Percentiles rank a stretch among this genome's conserved stretches.
Evolutionary conservation across 2,113 vertebrate genomes (phyloP).

Genomic region (Trachemys scripta): DNA sequence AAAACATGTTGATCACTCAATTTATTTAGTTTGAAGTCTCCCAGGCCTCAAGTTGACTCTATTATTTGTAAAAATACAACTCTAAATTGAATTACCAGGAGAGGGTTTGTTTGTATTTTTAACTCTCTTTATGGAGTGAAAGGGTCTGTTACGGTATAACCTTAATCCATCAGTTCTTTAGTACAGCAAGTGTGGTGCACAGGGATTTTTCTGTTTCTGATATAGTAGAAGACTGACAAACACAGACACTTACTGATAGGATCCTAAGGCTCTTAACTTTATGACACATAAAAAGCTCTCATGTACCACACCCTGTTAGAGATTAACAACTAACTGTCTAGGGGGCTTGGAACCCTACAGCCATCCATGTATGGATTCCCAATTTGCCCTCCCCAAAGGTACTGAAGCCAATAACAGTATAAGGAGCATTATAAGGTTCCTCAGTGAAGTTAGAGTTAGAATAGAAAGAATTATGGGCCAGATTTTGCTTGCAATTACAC

Average conservation of each 20-base stretch:
- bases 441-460: not conserved
- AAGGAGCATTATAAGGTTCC: slow-evolving; percentile 37
- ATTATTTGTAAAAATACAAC: not conserved
- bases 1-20: not conserved
- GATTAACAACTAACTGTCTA: not conserved
- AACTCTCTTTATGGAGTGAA: not conserved
- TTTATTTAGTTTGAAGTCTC: not conserved
- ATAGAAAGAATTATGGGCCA: not conserved
- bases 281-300: not conserved
- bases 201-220: not conserved
- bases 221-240: not conserved
- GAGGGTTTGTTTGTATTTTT: not conserved
- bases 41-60: not conserved
- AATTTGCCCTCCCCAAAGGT: slow-evolving; percentile 6
- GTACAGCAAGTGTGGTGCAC: not conserved
- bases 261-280: not conserved
- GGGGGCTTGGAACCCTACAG: not conserved
- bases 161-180: not conserved
- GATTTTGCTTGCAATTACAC: not conserved
- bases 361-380: not conserved
- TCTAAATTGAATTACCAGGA: not conserved
- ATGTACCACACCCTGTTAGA: rapidly evolving
- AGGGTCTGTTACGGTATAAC: not conserved
- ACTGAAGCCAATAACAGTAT: slow-evolving; percentile 31
- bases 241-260: not conserved